These are phyloP conservation scores for Macroteleia sp. DNA, from an alignment of 2,888 invertebrate species.

Conservation along the genomic window DNA sequence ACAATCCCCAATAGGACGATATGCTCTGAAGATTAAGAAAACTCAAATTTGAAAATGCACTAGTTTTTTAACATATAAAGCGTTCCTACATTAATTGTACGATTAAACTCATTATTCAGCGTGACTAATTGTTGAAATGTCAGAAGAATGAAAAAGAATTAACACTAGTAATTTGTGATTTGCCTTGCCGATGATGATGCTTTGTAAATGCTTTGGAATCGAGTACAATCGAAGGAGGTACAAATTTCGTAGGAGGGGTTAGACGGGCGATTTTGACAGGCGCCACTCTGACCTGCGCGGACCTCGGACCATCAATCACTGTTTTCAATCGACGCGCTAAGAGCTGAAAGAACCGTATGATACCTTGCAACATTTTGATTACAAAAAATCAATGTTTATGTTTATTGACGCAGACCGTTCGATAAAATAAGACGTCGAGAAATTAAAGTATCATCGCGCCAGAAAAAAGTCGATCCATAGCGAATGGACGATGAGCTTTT, in stretches of 20 bases:
- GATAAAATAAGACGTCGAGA: conserved; percentile 50
- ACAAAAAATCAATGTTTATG: conserved; percentile 52
- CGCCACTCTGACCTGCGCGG: conserved; percentile 53
- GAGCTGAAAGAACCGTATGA: conserved; percentile 44
- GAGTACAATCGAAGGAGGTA: conserved; percentile 24
- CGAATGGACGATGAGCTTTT: conserved; percentile 36
- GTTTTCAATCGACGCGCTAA: conserved; percentile 35
- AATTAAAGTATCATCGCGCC: conserved; percentile 31
- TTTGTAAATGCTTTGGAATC: conserved; percentile 8
- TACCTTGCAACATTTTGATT: conserved; percentile 37
- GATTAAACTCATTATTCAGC: no score
- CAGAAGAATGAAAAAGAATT: conserved; percentile 5
- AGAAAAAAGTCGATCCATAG: conserved; percentile 8
- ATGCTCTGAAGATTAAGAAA: no score
- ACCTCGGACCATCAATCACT: conserved; percentile 54
- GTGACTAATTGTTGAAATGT: conserved; percentile 8
- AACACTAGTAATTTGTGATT: conserved; percentile 26
- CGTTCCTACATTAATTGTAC: no score
- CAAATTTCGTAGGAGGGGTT: conserved; percentile 34
- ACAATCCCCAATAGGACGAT: no score
- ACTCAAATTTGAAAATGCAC: no score
- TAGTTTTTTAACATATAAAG: no score
- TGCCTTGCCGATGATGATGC: conserved; percentile 10
- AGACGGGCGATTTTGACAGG: conserved; percentile 58
- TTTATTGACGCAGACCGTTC: conserved; percentile 55